Evolutionary conservation across 2,888 invertebrate species (phyloP), one percentile per base, ranked within the genome.

Genomic region (Acrobasis consociella): DNA sequence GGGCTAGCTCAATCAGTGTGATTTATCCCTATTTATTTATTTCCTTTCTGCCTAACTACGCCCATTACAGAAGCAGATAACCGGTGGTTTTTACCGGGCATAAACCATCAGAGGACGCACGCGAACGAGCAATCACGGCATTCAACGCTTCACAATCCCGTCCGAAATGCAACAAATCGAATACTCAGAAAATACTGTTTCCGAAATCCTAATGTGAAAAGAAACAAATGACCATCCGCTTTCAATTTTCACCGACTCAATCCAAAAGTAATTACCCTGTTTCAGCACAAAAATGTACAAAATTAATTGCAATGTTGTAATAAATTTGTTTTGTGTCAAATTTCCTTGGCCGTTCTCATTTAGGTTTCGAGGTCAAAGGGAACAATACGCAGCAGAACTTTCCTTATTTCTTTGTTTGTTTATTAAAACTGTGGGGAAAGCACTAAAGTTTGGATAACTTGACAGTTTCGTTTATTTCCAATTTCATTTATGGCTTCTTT

Each of bases 81-180:
- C 68, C 66, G 70, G 69, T 72, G 67, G 69, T 71, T 83, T 82
- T 81, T 78, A 76, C 72, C 69, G 71, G 74, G 75, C 71, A 82
- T 75, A 77, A 84, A 83, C 83, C 83, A 87, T 82, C 78, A 81
- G 72, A 73, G 67, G 63, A 62, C 69, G 74, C 90, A 90, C 90
- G 91, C 91, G 82, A 91, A 84, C 84, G 62, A 65, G 87, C 79
- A 85, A 91, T 91, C 87, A 90, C 72, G 74, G 42, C 55, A 49
- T 69, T 63, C 66, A 50, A 66, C 62, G 63, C 76, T 79, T 81
- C 78, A 80, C 78, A 78, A 81, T 78, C 76, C 74, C 82, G 78
- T 7, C 39, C 51, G 13, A 60, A 85, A 85, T 85, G 86, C 85
- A 85, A 80, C 82, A 80, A 87, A 89, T 87, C 85, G 81, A 86